Conservation (phyloP, 64 coral and sea anemone genomes). For the Exaiptasia diaphana region DNA sequence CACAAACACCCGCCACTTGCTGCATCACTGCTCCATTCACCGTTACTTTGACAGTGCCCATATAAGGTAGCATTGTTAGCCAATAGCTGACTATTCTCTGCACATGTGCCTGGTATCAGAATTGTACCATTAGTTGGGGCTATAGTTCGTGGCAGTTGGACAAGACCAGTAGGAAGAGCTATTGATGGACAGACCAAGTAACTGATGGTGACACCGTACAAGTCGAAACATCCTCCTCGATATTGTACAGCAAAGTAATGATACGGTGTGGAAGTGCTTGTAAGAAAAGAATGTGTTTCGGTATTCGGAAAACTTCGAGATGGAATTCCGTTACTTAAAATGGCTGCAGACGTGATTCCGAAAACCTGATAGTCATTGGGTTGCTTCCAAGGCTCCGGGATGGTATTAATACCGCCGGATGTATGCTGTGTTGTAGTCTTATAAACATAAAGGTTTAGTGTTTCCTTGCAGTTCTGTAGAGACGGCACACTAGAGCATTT, state of each 20-base stretch:
- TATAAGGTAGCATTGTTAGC: constrained; percentile 4
- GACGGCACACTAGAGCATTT: neutral
- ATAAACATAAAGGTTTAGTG: neutral
- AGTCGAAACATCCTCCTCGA: neutral
- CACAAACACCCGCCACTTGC: neutral
- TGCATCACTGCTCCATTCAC: constrained; percentile 6
- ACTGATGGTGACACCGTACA: neutral
- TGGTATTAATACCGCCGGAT: too few species aligned
- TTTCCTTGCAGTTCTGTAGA: neutral
- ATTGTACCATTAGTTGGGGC: neutral
- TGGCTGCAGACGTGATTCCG: too few species aligned
- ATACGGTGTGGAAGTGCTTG: neutral
- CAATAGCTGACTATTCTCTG: neutral
- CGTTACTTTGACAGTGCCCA: constrained; percentile 5
- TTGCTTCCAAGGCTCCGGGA: too few species aligned
- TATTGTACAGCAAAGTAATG: constrained; percentile 1
- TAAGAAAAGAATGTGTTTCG: neutral
- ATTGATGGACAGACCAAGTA: neutral
- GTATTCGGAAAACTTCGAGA: too few species aligned
- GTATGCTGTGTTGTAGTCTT: neutral
- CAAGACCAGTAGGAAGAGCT: neutral
- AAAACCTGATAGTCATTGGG: too few species aligned
- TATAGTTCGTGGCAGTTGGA: neutral
- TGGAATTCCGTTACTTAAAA: too few species aligned
- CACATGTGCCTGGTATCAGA: neutral